Base-by-base conservation (phyloP, 2,888 invertebrate species). In the Agapetus fuscipes region DNA sequence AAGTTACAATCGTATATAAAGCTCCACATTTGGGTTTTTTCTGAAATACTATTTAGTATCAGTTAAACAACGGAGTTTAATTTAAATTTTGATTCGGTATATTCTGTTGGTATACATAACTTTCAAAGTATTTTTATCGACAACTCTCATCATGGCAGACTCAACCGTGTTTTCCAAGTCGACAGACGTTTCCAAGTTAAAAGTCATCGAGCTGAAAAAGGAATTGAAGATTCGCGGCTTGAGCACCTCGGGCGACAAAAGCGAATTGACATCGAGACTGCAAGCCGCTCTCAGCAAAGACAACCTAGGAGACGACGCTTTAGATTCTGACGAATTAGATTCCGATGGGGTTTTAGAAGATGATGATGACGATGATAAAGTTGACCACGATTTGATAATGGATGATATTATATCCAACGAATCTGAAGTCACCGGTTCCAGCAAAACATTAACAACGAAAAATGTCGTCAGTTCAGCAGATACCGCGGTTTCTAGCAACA, bases 131-230 rank as follows among this genome's bases (percentile, higher is more conserved):
- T 27, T 4, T 4, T 7, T 11, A 4, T n/a, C 7, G 12, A 5
- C 4, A 9, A 27, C n/a, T 11, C 3, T 5, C 3, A 33, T 5
- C n/a, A 44, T 44, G 44, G 44, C 44, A n/a, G 44, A 44, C 28
- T 44, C 44, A 14, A 44, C 40, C 9, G 42, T 38, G 16, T 39
- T 39, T 25, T 29, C 30, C 17, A 42, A 38, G 25, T 29, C 39
- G 17, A 34, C 44, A 3, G 48, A 48, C 35, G 37, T 45, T 2
- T 30, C 25, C 10, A 39, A 45, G 17, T 14, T 70, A 53, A 62
- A 90, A 80, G 89, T 91, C 24, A 80, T 86, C 10, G 90, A 91
- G 59, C 66, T 91, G 51, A 85, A 83, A 53, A 78, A 79, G 52
- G 87, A 88, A 58, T 61, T 91, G 37, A 90, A 89, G 61, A 64